Base-by-base conservation (phyloP, 2,797 vertebrate species). In the Anguilla pacifica region DNA sequence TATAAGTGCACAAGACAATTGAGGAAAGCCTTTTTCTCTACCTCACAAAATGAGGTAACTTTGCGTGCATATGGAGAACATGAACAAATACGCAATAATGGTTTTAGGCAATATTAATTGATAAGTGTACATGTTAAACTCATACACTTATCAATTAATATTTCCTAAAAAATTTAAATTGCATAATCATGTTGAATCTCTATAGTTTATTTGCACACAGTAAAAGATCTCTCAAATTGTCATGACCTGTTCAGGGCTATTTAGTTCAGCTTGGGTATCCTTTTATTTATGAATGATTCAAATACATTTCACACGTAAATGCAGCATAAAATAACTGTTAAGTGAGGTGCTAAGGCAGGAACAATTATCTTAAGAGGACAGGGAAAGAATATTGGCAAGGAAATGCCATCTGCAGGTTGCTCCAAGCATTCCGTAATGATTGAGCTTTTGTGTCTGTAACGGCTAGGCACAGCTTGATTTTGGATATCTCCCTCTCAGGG, bases 331-430 rank as follows among this genome's bases (percentile, higher is more conserved):
- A 87, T 31, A 67, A 86, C 25, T 89, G 89, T 91, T 90, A 92
- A 46, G 89, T 79, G 19, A 86, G 67, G 39, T 88, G 87, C 77
- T 81, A 72, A 74, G 57, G 57, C 61, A 67, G 67, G 87, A 74
- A 89, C 85, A 88, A 84, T 91, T 85, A 91, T 91, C 90, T 92
- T 88, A 88, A 85, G 85, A 55, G 70, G 77, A 59, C 28, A 13
- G 11, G 61, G 3, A 39, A 57, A 79, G n/a, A 91, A 91, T 7
- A 91, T 46, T 86, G 64, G 61, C 83, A 87, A 88, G 91, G 89
- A 92, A 92, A 91, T 46, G 84, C 87, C 88, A 88, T 90, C 85
- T 13, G 39, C 86, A 88, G 88, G 92, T 94, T 89, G 91, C 87
- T 89, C 84, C 83, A 87, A 93, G 92, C 72, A 83, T 82, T 43